Conservation (phyloP, 2,797 vertebrate genomes). For the Pangasius sanitwongsei region DNA sequence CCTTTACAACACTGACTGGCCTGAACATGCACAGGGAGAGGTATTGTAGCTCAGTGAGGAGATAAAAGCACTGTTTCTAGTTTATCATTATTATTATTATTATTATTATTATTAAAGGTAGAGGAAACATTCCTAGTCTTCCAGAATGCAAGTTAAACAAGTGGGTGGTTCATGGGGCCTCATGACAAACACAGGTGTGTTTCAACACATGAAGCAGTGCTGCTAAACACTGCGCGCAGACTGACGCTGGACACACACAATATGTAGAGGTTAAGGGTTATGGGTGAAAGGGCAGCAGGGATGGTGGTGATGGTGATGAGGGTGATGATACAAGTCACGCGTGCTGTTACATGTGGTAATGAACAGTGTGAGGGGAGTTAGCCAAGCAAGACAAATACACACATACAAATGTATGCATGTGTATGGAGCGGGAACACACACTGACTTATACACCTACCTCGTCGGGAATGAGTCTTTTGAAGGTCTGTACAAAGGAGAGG, state of each 20-base stretch:
- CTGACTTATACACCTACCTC: constrained; percentile 74
- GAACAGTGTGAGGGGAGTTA: not conserved
- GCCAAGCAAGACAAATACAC: constrained; percentile 23
- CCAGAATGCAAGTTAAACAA: constrained; percentile 35
- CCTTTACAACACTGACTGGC: not conserved
- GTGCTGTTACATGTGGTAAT: constrained; percentile 1
- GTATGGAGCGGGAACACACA: constrained; percentile 13
- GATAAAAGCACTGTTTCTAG: not conserved
- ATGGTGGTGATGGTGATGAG: not conserved
- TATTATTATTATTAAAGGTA: too few species aligned
- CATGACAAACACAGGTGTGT: not conserved
- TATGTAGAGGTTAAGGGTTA: not conserved
- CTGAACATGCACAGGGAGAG: not conserved
- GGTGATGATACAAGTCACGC: not conserved
- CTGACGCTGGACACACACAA: not conserved
- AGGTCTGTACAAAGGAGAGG: constrained; percentile 67
- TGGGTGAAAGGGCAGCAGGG: not conserved
- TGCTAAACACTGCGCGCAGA: not conserved
- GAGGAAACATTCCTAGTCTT: constrained; percentile 2
- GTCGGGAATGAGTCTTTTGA: constrained; percentile 82
- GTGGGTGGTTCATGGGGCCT: not conserved
- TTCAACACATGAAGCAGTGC: constrained; percentile 16
- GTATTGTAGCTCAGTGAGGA: not conserved
- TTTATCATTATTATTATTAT: not conserved
- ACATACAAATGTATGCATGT: constrained; percentile 26